Conservation (phyloP, 2,113 vertebrate genomes). For the Pseudopodoces humilis region DNA sequence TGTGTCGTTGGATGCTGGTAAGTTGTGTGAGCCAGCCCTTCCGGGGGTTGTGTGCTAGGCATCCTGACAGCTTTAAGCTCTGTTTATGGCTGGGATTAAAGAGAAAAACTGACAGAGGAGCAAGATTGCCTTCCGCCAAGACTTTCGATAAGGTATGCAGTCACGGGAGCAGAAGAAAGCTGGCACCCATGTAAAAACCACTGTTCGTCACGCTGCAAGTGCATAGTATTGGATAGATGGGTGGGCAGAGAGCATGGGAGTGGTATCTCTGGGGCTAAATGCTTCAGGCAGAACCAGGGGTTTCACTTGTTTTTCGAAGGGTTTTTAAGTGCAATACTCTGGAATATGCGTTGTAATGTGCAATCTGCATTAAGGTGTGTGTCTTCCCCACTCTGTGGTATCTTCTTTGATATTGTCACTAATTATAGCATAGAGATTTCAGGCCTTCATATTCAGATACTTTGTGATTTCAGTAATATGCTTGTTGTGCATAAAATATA, state of each 20-base stretch:
- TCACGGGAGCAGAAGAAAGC: neutral
- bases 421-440: neutral
- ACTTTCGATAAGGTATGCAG: neutral
- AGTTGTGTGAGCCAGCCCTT: neutral
- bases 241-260: fast-evolving
- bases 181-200: neutral
- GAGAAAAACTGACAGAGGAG: neutral
- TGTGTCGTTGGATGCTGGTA: neutral
- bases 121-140: neutral
- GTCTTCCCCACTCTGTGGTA: neutral
- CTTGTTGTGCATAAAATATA: neutral
- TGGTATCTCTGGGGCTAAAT: neutral
- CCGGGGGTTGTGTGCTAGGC: neutral
- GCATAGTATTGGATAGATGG: fast-evolving
- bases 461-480: neutral
- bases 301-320: neutral
- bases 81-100: neutral
- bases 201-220: fast-evolving
- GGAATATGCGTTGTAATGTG: neutral
- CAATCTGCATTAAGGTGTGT: neutral
- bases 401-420: neutral
- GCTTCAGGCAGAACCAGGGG: neutral
- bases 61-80: neutral
- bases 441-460: neutral
- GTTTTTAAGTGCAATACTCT: neutral